Evolutionary conservation across 37 sponge, comb jelly and placozoan genomes (phyloP).

Genomic region (Hexactinellida sp.): DNA sequence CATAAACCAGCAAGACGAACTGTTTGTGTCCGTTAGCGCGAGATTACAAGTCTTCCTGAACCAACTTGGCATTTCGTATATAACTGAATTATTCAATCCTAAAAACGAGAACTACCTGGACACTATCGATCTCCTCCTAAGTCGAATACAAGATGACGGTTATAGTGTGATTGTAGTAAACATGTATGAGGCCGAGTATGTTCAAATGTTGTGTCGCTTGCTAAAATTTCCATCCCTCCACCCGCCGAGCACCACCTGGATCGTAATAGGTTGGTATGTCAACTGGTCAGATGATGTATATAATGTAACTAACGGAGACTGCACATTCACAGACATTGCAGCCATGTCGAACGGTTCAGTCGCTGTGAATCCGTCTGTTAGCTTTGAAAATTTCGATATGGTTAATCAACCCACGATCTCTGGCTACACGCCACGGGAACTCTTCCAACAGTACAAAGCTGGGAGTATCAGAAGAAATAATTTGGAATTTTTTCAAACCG

Average conservation of each 20-base stretch:
- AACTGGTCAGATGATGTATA: background rate
- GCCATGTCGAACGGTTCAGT: background rate
- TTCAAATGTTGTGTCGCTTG: background rate
- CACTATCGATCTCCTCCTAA: background rate
- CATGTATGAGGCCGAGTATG: background rate
- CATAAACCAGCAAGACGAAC: background rate
- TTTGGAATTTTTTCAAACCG: background rate
- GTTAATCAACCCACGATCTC: background rate
- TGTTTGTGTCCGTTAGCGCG: background rate
- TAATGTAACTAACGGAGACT: background rate
- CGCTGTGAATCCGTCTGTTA: background rate
- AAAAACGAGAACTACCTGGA: background rate
- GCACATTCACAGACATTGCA: background rate
- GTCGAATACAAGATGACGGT: background rate
- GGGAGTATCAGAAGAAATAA: background rate
- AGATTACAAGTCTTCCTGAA: background rate
- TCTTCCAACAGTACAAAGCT: background rate
- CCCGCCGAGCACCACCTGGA: background rate
- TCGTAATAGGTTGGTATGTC: background rate
- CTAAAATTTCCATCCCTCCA: background rate
- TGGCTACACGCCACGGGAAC: background rate
- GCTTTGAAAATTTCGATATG: background rate
- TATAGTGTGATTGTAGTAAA: background rate
- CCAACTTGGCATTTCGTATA: background rate
- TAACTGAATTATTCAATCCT: background rate